These are phyloP conservation scores for Polia nebulosa DNA, from an alignment of 2,888 invertebrate genomes.

Conservation along the genomic window DNA sequence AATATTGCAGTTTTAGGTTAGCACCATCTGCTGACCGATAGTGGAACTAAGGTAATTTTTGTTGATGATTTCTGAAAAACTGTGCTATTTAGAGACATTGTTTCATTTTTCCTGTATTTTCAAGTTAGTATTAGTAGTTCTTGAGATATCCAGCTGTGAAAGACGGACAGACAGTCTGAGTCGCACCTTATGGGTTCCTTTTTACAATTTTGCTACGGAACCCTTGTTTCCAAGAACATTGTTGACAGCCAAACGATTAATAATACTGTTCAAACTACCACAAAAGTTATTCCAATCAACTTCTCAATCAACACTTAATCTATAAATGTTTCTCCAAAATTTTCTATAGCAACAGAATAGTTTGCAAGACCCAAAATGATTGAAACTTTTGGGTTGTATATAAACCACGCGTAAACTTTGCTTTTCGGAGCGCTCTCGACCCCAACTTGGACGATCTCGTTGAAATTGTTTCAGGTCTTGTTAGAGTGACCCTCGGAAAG, in stretches of 20 bases:
- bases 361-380: conserved; percentile 41
- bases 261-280: neutral
- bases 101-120: no score
- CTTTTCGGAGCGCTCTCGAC: conserved; percentile 25
- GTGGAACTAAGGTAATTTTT: no score
- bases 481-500: conserved; percentile 33
- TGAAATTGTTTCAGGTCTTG: conserved; percentile 40
- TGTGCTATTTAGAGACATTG: no score
- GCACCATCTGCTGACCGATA: no score
- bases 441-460: conserved; percentile 41
- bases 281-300: conserved; percentile 13
- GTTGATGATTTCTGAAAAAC: no score
- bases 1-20: no score
- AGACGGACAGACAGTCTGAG: no score
- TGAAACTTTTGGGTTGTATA: conserved; percentile 41
- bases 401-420: conserved; percentile 45
- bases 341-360: conserved; percentile 27
- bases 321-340: conserved; percentile 10
- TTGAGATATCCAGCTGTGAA: no score
- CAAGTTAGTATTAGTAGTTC: no score
- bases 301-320: conserved; percentile 29
- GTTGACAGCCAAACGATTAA: neutral
- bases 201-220: no score
- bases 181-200: no score
- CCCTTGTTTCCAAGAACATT: neutral